Evolutionary conservation across 2,113 vertebrate genomes (phyloP), one percentile per base, ranked within the genome.

Genomic region (Geococcyx californianus): DNA sequence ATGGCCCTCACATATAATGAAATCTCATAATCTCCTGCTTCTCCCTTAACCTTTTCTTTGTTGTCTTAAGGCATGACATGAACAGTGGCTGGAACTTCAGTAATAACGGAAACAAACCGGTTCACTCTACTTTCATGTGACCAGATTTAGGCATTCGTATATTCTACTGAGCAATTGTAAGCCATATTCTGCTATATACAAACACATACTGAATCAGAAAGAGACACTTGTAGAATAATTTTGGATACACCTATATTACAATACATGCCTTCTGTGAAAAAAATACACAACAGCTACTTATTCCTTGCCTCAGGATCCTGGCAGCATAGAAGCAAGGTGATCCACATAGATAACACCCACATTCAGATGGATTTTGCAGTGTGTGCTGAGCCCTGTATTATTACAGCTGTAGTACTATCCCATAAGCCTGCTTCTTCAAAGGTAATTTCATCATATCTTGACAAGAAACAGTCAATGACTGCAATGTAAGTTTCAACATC

Each of bases 391-490:
- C 12, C 16, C 34, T 89, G 9, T 31, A 34, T 91, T 74, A 87
- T 56, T 26, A 36, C 59, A 91, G 40, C 44, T 69, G 6, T 11
- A 84, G 33, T 59, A 69, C 16, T 33, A 40, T 26, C 36, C 36
- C 34, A 52, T 7, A 4, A 82, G 5, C 38, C 20, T 38, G 9
- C 11, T 67, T 78, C 84, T 84, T 93, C 66, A 94, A 87, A 68
- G 56, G 44, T 75, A 34, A 25, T 87, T 89, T 91, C 60, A 72
- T 59, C 44, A 28, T 26, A 18, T 56, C 66, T 84, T 87, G 77
- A 44, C 84, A 94, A 87, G 64, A 87, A 94, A 75, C 52, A 96
- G 77, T 78, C 73, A 74, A 52, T 60, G 66, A 64, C 64, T 91
- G 67, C 84, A 83, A 44, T 26, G 34, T 77, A 69, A 80, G 59